Percentiles rank a stretch among this genome's conserved stretches.
phyloP scores from a whole-genome alignment of 2,888 invertebrate genomes.

The Lycophotia porphyrea region DNA sequence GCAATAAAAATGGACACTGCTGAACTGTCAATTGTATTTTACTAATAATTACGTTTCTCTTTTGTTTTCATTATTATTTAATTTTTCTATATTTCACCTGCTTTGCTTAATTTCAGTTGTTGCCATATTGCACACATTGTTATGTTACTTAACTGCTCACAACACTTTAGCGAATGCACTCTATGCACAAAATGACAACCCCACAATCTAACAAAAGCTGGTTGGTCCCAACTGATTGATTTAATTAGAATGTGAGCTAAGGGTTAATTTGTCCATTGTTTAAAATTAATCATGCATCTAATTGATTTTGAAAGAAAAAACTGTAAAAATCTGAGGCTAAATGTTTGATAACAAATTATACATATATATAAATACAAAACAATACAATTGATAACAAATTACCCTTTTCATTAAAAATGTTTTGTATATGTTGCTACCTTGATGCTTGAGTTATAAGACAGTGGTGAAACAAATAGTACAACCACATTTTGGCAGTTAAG shows the following conservation, averaged over 20 bases:
- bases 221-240: neutral
- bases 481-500: neutral
- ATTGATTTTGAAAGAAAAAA: neutral
- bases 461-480: neutral
- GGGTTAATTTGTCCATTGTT: neutral
- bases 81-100: neutral
- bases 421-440: neutral
- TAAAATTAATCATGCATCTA: neutral
- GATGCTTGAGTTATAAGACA: neutral
- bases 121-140: neutral
- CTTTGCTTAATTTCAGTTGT: neutral
- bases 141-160: constrained; percentile 7
- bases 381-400: neutral
- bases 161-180: constrained; percentile 15
- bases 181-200: neutral
- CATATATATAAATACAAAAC: no score
- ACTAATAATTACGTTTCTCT: neutral
- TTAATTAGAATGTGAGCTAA: neutral
- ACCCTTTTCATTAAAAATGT: neutral
- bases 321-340: neutral
- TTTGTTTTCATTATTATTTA: constrained; percentile 5
- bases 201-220: neutral
- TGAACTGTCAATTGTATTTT: neutral
- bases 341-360: neutral
- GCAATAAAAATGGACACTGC: neutral